A percentile compares a stretch with the other conserved stretches of the same genome.
phyloP scores from a whole-genome alignment of 64 coral and sea anemone genomes.

The Montipora efflorescens region DNA sequence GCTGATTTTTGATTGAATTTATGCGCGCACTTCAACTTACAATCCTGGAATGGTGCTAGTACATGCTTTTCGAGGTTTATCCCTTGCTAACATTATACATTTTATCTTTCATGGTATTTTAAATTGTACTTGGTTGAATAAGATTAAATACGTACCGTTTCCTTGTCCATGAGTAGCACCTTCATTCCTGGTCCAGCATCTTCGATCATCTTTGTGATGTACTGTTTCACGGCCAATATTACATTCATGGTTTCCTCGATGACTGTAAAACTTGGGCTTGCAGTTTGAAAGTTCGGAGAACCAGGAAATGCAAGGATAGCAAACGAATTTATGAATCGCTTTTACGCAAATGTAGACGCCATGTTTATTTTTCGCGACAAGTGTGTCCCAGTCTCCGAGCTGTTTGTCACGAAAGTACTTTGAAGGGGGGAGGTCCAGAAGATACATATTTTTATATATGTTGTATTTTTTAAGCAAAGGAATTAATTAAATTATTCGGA shows the following conservation, averaged over 20 bases:
- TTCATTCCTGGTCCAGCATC: conserved; percentile 96
- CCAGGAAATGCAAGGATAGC: not conserved
- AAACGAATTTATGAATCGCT: not conserved
- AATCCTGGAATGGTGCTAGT: too few relatives aligned
- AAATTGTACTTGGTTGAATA: too few relatives aligned
- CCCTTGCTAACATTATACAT: too few relatives aligned
- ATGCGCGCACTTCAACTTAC: too few relatives aligned
- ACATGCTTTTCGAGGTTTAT: too few relatives aligned
- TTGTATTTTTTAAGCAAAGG: too few relatives aligned
- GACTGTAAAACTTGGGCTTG: not conserved
- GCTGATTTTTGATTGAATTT: too few relatives aligned
- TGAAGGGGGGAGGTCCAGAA: too few relatives aligned
- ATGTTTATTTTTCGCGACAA: conserved; percentile 73
- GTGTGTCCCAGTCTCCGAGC: conserved; percentile 23
- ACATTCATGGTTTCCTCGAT: conserved; percentile 80
- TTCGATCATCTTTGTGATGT: conserved; percentile 97
- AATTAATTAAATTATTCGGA: too few relatives aligned
- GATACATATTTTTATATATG: too few relatives aligned
- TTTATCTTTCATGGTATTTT: too few relatives aligned
- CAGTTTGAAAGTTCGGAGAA: not conserved
- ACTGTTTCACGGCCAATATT: conserved; percentile 97
- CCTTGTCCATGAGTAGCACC: conserved; percentile 97
- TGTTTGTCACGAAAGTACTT: too few relatives aligned
- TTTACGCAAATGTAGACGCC: conserved; percentile 59
- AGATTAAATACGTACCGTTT: conserved; percentile 71